A percentile compares a stretch with the other conserved stretches of the same genome.
phyloP scores from a whole-genome alignment of 2,113 vertebrate species.

The Seriola quinqueradiata region DNA sequence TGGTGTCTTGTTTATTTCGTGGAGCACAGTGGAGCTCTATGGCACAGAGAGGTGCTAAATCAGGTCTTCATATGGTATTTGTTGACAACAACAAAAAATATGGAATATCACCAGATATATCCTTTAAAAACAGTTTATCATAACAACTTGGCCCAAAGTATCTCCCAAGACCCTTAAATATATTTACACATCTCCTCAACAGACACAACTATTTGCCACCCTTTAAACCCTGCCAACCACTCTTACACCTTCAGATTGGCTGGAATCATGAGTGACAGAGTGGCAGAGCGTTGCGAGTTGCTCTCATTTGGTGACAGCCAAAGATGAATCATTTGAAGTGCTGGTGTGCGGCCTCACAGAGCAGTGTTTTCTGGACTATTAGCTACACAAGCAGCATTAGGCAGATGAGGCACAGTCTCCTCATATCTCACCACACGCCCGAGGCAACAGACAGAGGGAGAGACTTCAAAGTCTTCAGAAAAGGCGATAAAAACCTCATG shows the following conservation, averaged over 20 bases:
- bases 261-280: constrained; percentile 62
- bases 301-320: constrained; percentile 65
- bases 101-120: background rate
- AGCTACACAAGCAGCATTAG: constrained; percentile 85
- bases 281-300: constrained; percentile 50
- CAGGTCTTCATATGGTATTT: background rate
- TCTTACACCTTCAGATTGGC: constrained; percentile 46
- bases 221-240: constrained; percentile 46
- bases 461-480: constrained; percentile 74
- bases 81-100: background rate
- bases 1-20: background rate
- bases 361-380: constrained; percentile 82
- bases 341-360: constrained; percentile 66
- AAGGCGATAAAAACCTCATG: constrained; percentile 64
- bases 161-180: background rate
- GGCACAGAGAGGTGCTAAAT: background rate
- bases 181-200: background rate
- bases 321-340: constrained; percentile 79
- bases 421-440: constrained; percentile 73
- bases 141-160: background rate
- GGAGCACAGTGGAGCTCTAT: background rate
- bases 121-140: background rate
- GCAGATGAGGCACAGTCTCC: constrained; percentile 76
- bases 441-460: constrained; percentile 70
- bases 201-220: background rate